Conservation (phyloP, 1,140 invertebrate species). For the Meteorus sp. region DNA sequence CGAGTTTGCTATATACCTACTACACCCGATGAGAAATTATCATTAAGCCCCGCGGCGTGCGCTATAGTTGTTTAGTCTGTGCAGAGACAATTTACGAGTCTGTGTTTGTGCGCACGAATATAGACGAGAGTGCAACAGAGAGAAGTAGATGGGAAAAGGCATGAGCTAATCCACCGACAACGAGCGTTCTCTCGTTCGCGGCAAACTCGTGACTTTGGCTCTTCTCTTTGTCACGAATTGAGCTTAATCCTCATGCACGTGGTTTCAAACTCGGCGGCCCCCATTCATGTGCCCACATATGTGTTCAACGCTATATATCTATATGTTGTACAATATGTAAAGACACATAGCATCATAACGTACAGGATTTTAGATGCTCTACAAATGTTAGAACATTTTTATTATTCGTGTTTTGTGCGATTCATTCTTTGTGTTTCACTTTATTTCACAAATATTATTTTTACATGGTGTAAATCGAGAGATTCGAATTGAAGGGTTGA, state of each 20-base stretch:
- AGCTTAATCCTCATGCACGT: constrained; percentile 21
- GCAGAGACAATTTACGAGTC: constrained; percentile 42
- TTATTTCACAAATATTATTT: too few species aligned
- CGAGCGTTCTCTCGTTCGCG: constrained; percentile 34
- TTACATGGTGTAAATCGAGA: too few species aligned
- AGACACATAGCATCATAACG: too few species aligned
- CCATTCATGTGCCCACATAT: background rate
- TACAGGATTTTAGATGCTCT: background rate
- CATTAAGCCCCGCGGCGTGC: constrained; percentile 36
- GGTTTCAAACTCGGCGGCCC: background rate
- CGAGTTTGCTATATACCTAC: background rate
- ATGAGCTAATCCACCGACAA: constrained; percentile 36
- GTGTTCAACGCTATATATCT: background rate
- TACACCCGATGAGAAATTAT: constrained; percentile 40
- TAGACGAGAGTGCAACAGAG: too few species aligned
- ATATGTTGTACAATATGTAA: too few species aligned
- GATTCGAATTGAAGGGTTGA: too few species aligned
- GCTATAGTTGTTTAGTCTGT: constrained; percentile 36
- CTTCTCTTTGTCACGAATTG: constrained; percentile 28
- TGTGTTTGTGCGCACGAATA: constrained; percentile 24
- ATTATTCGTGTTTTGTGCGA: too few species aligned
- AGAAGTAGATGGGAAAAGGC: too few species aligned
- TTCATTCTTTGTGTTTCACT: too few species aligned
- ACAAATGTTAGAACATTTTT: background rate
- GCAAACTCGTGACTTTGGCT: constrained; percentile 26